Conservation (phyloP, 1,140 invertebrate genomes). For the Drosophila albomicans region DNA sequence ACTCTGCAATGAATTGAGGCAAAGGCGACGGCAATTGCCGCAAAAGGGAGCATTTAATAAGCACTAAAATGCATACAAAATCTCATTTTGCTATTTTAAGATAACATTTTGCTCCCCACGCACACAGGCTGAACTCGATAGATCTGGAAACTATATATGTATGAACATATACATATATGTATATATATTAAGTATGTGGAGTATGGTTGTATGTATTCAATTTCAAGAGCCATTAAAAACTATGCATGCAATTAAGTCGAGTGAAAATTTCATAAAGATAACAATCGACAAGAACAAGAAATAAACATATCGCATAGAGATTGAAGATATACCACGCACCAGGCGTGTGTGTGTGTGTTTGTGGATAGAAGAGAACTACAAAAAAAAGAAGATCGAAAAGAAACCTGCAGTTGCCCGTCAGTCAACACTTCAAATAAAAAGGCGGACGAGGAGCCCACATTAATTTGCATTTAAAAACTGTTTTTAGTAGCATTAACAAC, state of each 20-base stretch:
- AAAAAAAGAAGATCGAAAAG: conserved; percentile 10
- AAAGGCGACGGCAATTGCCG: conserved; percentile 18
- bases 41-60: conserved; percentile 66
- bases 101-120: conserved; percentile 21
- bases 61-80: conserved; percentile 59
- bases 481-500: conserved; percentile 81
- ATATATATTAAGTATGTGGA: neutral
- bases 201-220: conserved; percentile 52
- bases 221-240: conserved; percentile 82
- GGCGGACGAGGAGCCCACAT: conserved; percentile 61
- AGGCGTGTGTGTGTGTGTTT: neutral
- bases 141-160: neutral
- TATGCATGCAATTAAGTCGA: conserved; percentile 82
- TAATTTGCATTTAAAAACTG: conserved; percentile 83
- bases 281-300: conserved; percentile 83
- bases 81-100: conserved; percentile 53
- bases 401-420: conserved; percentile 66
- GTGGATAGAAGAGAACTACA: conserved; percentile 5
- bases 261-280: conserved; percentile 83
- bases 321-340: neutral
- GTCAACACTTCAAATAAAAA: conserved; percentile 82
- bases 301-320: conserved; percentile 62
- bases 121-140: conserved; percentile 2
- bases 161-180: neutral
- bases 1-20: conserved; percentile 44